Base-by-base conservation (phyloP, 2,797 vertebrate species). In the Cyprinodon diabolis region DNA sequence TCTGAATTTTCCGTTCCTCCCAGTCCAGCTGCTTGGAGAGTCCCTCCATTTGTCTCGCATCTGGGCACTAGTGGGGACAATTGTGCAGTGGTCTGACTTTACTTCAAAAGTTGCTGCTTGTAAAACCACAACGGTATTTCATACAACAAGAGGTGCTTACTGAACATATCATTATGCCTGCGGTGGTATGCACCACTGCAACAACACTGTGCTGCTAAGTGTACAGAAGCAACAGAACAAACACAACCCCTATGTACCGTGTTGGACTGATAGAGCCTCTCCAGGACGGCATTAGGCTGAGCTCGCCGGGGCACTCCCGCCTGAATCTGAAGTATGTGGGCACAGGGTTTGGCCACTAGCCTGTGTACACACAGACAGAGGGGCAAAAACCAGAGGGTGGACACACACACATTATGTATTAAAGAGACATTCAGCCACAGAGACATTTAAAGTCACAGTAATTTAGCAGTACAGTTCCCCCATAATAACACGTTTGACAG, bases 11-110 rank as follows among this genome's bases (percentile, higher is more conserved):
- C 51, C 94, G 94, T n/a, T 95, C 91, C 71, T 98, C 96, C 96
- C 96, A 97, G 94, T 98, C 96, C 82, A 98, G 95, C 86, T 98
- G 97, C 87, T 98, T 98, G 60, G 96, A 95, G 52, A 98, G 92
- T 66, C 96, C 96, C 63, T 96, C 95, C 80, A 98, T 90, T 68
- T 96, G 94, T 76, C 85, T 96, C 12, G 88, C 88, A 90, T 97
- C 96, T 70, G 96, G 96, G 91, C 83, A 91, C 97, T 98, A 83
- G 67, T 79, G 79, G 92, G 10, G 48, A 91, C n/a, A 70, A 58
- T 66, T 25, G 15, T 13, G 74, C 72, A 14, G 49, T 1, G 68
- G 83, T 78, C 72, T 63, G 19, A 73, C 72, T 68, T 58, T 77
- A 77, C 69, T 45, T 30, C 5, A 47, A 35, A 9, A 6, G 66